Conservation (phyloP, 2,888 invertebrate species). For the Belgica antarctica region DNA sequence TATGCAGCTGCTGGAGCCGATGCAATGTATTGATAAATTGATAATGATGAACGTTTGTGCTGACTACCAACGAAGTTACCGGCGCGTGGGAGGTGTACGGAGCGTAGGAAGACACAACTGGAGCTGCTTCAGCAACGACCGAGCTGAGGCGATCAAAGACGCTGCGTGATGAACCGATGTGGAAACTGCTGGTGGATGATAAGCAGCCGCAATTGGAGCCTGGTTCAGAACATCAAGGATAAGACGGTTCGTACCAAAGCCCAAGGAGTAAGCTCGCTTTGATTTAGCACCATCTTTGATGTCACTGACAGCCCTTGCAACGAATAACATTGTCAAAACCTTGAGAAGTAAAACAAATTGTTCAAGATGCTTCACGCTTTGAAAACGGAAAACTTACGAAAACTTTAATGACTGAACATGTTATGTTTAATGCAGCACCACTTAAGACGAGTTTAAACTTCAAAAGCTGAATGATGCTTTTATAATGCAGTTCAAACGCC, state of each 20-base stretch:
- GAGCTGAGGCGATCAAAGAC: background rate
- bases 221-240: constrained; percentile 7
- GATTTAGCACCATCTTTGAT: background rate
- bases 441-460: constrained; percentile 21
- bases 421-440: background rate
- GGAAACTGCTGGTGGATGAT: background rate
- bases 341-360: no score
- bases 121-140: background rate
- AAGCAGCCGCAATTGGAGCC: constrained; percentile 2
- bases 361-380: background rate
- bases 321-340: background rate
- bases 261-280: constrained; percentile 1
- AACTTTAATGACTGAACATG: constrained; percentile 2
- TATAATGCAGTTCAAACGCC: background rate
- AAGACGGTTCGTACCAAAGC: constrained; percentile 2
- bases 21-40: no score
- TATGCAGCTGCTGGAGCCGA: no score
- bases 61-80: constrained; percentile 11
- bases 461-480: constrained; percentile 1
- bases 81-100: no score
- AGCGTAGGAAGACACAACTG: background rate
- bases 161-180: background rate
- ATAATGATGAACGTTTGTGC: constrained; percentile 21
- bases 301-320: background rate
- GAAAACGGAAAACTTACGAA: background rate